A percentile compares a stretch with the other conserved stretches of the same genome.
Evolutionary conservation across 1,140 invertebrate species (phyloP).

Genomic region (Leptinotarsa undecemlineata): DNA sequence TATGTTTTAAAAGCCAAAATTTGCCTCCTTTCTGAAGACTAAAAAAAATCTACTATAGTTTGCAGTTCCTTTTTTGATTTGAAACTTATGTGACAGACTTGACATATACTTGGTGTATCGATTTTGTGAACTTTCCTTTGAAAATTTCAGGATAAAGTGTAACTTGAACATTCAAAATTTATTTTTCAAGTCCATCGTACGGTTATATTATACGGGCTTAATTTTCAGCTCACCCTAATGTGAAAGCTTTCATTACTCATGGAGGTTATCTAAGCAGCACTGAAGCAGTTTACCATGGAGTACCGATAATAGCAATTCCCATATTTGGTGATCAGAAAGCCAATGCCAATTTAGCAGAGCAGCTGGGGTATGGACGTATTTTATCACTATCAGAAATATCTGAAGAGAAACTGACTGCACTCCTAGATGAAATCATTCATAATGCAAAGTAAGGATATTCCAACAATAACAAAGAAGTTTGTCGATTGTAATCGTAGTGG

Average conservation of each 20-base stretch:
- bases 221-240: slow-evolving; percentile 66
- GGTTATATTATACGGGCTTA: no score
- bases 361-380: neutral
- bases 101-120: no score
- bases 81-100: no score
- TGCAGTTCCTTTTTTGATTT: no score
- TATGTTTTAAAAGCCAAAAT: no score
- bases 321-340: slow-evolving; percentile 67
- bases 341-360: slow-evolving; percentile 54
- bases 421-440: neutral
- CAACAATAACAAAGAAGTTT: neutral
- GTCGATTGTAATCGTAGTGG: neutral
- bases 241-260: slow-evolving; percentile 72
- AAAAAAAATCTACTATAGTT: no score
- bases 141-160: no score
- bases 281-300: slow-evolving; percentile 72
- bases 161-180: no score
- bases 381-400: neutral
- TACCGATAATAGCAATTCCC: slow-evolving; percentile 72
- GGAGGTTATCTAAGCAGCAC: slow-evolving; percentile 71
- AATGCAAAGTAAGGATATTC: neutral
- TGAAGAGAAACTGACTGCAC: neutral
- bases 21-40: no score
- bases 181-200: no score
- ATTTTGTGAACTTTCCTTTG: no score